Evolutionary conservation across 2,113 vertebrate genomes (phyloP).

Genomic region (Neomonachus schauinslandi): DNA sequence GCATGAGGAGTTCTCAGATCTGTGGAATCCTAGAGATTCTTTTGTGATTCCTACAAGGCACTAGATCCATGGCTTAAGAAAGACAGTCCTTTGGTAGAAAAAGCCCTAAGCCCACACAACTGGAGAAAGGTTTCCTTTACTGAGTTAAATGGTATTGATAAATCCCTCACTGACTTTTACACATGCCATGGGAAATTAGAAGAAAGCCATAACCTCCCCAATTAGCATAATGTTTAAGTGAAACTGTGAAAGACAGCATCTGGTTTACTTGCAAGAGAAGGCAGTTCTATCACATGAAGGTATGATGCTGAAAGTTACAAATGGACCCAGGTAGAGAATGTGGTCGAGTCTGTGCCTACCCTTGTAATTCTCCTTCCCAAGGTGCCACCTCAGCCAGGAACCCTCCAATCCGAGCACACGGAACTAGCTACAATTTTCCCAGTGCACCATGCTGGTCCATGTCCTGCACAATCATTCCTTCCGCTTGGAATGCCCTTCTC

Average conservation of each 20-base stretch:
- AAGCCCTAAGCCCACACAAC: neutral
- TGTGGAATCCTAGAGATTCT: neutral
- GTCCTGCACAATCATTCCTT: neutral
- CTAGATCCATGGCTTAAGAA: neutral
- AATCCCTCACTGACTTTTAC: neutral
- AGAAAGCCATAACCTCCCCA: neutral
- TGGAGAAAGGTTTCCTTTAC: neutral
- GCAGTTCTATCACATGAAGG: no score
- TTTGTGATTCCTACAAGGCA: neutral
- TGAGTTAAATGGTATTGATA: neutral
- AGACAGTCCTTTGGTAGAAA: neutral
- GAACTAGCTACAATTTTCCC: neutral
- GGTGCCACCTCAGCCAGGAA: neutral
- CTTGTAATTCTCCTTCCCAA: neutral
- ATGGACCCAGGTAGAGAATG: neutral
- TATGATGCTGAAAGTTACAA: neutral
- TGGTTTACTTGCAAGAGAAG: neutral
- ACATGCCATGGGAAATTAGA: neutral
- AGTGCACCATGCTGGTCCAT: fast-evolving
- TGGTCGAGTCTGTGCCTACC: neutral
- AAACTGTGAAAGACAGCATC: neutral
- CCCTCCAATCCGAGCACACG: fast-evolving
- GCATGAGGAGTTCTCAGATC: neutral
- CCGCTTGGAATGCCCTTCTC: neutral
- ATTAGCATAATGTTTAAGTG: neutral